phyloP scores from a whole-genome alignment of 2,113 vertebrate genomes.

The Channa argus region DNA sequence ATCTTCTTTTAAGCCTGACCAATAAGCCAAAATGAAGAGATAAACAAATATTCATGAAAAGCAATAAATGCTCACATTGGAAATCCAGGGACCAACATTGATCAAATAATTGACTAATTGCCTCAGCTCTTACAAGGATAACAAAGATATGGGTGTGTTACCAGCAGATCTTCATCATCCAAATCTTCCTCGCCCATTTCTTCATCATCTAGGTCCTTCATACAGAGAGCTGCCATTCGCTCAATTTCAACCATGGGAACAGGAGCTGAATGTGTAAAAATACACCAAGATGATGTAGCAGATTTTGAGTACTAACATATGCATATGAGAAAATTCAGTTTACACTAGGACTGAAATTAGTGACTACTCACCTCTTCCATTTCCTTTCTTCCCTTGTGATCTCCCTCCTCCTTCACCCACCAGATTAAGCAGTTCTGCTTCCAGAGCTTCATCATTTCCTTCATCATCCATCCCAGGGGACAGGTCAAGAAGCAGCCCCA shows the following conservation, averaged over 20 bases:
- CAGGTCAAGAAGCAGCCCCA: constrained; percentile 89
- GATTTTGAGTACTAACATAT: not conserved
- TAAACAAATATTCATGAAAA: not conserved
- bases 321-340: not conserved
- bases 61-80: not conserved
- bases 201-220: constrained; percentile 90
- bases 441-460: constrained; percentile 86
- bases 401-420: constrained; percentile 79
- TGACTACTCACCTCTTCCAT: constrained; percentile 77
- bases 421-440: constrained; percentile 89
- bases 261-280: constrained; percentile 78
- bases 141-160: constrained; percentile 49
- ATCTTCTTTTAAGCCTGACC: too few relatives aligned
- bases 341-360: not conserved
- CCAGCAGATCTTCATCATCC: constrained; percentile 88
- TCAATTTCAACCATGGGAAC: constrained; percentile 91
- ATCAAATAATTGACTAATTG: not conserved
- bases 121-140: not conserved
- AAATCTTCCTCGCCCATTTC: constrained; percentile 84
- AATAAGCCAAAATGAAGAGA: not conserved
- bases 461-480: constrained; percentile 83
- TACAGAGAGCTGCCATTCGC: constrained; percentile 91
- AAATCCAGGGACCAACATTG: not conserved
- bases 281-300: not conserved
- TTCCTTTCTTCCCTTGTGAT: constrained; percentile 74